A percentile compares a stretch with the other conserved stretches of the same genome.
phyloP scores from a whole-genome alignment of 2,888 invertebrate genomes.

The Lagria hirta region DNA sequence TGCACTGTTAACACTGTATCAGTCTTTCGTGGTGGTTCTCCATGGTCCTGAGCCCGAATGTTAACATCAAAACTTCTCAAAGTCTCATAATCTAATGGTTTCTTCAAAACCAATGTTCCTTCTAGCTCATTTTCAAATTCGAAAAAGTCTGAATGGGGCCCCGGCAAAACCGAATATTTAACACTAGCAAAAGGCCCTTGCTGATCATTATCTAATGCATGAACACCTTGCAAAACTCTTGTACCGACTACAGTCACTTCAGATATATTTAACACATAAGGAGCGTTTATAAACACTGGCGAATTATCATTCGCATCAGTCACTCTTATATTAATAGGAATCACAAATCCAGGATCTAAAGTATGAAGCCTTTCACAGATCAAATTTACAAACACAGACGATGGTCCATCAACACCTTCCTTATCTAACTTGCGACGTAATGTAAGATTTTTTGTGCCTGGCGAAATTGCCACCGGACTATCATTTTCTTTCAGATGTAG shows the following conservation, averaged over 20 bases:
- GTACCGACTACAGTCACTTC: slow-evolving; percentile 75
- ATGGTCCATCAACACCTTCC: slow-evolving; percentile 79
- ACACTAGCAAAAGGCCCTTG: slow-evolving; percentile 86
- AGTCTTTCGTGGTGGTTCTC: slow-evolving; percentile 74
- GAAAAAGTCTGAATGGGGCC: slow-evolving; percentile 78
- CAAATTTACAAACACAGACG: slow-evolving; percentile 83
- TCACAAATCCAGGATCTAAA: slow-evolving; percentile 65
- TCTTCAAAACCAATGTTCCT: slow-evolving; percentile 76
- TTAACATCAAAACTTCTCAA: slow-evolving; percentile 75
- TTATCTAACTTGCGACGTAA: slow-evolving; percentile 78
- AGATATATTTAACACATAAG: slow-evolving; percentile 79
- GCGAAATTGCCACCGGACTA: slow-evolving; percentile 75
- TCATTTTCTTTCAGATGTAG: slow-evolving; percentile 77
- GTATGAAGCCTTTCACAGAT: slow-evolving; percentile 80
- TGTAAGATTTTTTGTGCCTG: slow-evolving; percentile 79
- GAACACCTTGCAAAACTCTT: slow-evolving; percentile 68
- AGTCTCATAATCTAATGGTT: slow-evolving; percentile 81
- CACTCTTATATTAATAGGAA: slow-evolving; percentile 81
- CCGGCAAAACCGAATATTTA: slow-evolving; percentile 78
- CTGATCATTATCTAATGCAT: slow-evolving; percentile 82
- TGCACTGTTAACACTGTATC: slow-evolving; percentile 76
- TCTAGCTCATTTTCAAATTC: slow-evolving; percentile 84
- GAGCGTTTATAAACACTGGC: slow-evolving; percentile 78
- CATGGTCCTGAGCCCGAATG: slow-evolving; percentile 78
- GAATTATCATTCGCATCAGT: slow-evolving; percentile 92